Conservation (phyloP, 2,113 vertebrate species). For the Tapirus terrestris region DNA sequence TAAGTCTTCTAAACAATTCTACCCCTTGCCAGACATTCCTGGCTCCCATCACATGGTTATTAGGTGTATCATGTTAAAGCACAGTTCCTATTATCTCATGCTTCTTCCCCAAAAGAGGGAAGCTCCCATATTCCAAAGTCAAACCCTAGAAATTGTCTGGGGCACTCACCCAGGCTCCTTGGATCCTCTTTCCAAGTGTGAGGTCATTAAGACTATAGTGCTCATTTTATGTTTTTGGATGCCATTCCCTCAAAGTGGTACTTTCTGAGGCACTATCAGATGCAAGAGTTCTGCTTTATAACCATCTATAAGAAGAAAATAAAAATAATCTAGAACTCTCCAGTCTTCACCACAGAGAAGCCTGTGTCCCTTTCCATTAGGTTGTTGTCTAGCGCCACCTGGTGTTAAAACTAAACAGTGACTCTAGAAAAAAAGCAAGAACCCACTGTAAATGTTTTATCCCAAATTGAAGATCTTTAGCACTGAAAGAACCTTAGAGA, state of each 20-base stretch:
- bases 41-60: not conserved
- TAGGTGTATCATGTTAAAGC: not conserved
- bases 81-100: not conserved
- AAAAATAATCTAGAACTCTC: not conserved
- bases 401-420: constrained; percentile 33
- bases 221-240: not conserved
- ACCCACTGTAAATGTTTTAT: not conserved
- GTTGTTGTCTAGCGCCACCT: constrained; percentile 85
- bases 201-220: not conserved
- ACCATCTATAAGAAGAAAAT: not conserved
- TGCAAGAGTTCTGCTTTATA: not conserved
- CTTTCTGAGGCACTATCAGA: not conserved
- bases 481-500: not conserved
- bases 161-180: not conserved
- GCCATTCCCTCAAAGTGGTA: not conserved
- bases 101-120: not conserved
- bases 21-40: not conserved
- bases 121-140: not conserved
- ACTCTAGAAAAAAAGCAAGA: not conserved
- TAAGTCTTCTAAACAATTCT: not conserved
- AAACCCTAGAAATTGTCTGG: not conserved
- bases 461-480: not conserved
- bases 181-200: not conserved
- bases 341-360: not conserved
- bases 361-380: not conserved